Evolutionary conservation across 2,888 invertebrate genomes (phyloP), one percentile per base, ranked within the genome.

Genomic region (Clepsis dumicolana): DNA sequence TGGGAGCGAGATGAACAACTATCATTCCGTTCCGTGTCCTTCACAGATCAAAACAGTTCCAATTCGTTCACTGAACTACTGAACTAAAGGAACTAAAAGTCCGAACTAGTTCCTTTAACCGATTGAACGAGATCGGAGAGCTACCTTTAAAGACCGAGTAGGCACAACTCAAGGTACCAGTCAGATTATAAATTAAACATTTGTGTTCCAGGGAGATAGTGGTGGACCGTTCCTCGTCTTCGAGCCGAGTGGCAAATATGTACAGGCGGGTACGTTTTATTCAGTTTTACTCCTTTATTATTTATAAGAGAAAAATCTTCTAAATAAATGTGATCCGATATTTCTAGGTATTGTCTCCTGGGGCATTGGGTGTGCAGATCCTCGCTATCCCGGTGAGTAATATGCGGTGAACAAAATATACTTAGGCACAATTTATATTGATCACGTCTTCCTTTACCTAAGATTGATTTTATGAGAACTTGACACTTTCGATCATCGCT

Each of bases 321-420:
- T 41, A 16, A 41, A 38, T n/a, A 44, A 44, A 4, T 29, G 29
- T 29, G 29, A 29, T 44, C 16, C 18, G 1, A n/a, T 44, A 44
- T 73, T 81, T 80, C n/a, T 79, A 95, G 96, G 96, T 59, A 81
- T 96, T 12, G 95, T 95, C 0, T 95, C 96, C 0, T 96, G 95
- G 94, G 95, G 96, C 16, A 95, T 95, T 70, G 95, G 95, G 65
- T 96, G 96, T 80, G 96, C 95, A 12, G 86, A 94, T 75, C 94
- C 94, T 4, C 92, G 92, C 59, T 89, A 89, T 77, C 94, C 94
- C 59, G 94, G 94, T 87, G 78, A 84, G 79, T 10, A 18, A 29
- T 5, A 18, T 35, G 8, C 16, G 3, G 4, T 16, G 16, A 54
- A 3, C 7, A 12, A 7, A 21, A 35, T 29, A 21, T 50, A 50